Evolutionary conservation across 1,140 invertebrate species (phyloP), one percentile per base, ranked within the genome.

Genomic region (Portunus trituberculatus): DNA sequence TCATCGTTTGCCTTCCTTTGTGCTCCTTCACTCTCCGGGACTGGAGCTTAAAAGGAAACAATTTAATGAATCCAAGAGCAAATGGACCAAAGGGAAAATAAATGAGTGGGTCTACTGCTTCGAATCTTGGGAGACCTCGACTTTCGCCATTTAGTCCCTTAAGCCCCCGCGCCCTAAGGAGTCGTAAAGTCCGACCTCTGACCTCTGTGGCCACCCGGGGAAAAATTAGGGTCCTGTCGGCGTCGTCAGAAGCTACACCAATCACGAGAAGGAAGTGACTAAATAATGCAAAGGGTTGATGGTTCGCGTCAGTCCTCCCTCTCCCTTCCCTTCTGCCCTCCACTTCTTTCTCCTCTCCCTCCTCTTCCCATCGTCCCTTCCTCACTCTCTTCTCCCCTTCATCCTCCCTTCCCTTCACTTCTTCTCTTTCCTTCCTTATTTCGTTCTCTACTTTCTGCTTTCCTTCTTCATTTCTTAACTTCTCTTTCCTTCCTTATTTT

Each of bases 251-350:
- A 76, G 67, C 67, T n/a, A 20, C 67, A n/a, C 67, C 67, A 76
- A 76, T 76, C 67, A 76, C 67, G 67, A n/a, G 67, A n/a, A n/a
- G 67, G 67, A 76, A 76, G 67, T 76, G 25, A 76, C 67, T 76
- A 25, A 76, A 76, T 76, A 76, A 76, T 76, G 67, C 67, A 76
- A 25, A n/a, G 67, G 67, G 67, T 76, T n/a, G 67, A 76, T 25
- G 20, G 67, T 76, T 12, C 6, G 12, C 67, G 16, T 32, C 31
- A 45, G 31, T 59, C 48, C 90, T 91, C 46, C 16, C 45, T 91
- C 90, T 91, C 90, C 48, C 48, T 91, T 91, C 48, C 28, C 16
- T 28, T n/a, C 48, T 48, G 20, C 28, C 48, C 88, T 48, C 45
- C 88, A 14, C n/a, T 90, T 31, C n/a, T 45, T 90, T 28, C 45